Evolutionary conservation across 2,113 vertebrate genomes (phyloP).

Genomic region (Leptobrachium leishanense): DNA sequence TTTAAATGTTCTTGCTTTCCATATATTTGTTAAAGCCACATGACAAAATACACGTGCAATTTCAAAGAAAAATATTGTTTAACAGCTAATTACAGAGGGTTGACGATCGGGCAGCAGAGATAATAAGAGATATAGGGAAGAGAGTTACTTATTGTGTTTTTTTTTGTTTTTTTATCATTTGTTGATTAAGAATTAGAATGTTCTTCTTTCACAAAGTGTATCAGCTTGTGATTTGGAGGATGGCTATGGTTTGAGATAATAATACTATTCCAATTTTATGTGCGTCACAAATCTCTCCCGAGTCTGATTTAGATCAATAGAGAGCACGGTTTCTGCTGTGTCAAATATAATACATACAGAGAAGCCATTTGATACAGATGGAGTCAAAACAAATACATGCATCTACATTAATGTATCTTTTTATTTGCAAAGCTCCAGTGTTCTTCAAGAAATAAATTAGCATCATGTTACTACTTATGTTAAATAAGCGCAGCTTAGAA

Average conservation of each 20-base stretch:
- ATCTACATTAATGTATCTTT: not conserved
- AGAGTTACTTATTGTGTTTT: not conserved
- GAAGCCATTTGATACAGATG: not conserved
- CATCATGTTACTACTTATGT: no score
- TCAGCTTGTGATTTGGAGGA: not conserved
- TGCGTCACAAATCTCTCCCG: constrained; percentile 3
- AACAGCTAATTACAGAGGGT: not conserved
- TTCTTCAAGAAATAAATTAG: not conserved
- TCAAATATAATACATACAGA: not conserved
- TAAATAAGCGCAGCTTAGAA: no score
- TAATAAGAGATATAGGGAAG: not conserved
- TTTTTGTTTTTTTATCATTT: not conserved
- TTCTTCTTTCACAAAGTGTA: not conserved
- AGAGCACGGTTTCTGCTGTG: not conserved
- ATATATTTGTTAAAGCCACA: constrained; percentile 43
- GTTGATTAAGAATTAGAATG: not conserved
- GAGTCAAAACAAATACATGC: not conserved
- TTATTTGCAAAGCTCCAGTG: not conserved
- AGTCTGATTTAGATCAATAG: constrained; percentile 8
- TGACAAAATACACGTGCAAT: constrained; percentile 25
- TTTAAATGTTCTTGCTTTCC: constrained; percentile 28
- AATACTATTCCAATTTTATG: not conserved
- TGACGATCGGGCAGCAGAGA: constrained; percentile 5
- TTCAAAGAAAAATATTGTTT: not conserved
- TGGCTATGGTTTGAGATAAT: not conserved